Conservation (phyloP, 2,888 invertebrate genomes). For the Clanis bilineata region DNA sequence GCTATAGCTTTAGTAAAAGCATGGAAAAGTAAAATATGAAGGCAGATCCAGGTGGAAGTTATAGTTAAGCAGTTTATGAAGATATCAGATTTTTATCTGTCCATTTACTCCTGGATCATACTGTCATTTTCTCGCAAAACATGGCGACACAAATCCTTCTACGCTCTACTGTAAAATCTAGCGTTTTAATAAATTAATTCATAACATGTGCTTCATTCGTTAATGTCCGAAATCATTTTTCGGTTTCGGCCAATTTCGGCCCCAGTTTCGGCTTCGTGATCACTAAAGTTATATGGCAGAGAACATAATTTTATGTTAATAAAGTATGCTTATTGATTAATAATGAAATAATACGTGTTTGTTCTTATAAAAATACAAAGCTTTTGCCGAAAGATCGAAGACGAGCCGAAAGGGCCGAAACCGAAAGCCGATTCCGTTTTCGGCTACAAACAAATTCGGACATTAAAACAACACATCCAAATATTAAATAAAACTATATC, state of each 20-base stretch:
- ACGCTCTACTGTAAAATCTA: background rate
- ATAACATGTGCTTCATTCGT: background rate
- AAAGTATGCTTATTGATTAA: background rate
- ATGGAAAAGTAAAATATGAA: no score
- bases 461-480: background rate
- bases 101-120: background rate
- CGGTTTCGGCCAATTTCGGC: background rate
- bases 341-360: background rate
- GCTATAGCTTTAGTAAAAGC: no score
- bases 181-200: constrained; percentile 11
- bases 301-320: background rate
- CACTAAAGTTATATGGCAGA: background rate
- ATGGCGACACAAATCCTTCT: background rate
- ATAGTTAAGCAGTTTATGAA: background rate
- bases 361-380: background rate
- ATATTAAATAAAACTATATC: constrained; percentile 6
- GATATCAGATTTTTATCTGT: background rate
- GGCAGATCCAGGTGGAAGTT: no score
- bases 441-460: background rate
- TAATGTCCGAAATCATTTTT: background rate
- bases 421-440: background rate
- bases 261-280: background rate
- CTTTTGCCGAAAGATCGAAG: background rate
- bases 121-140: background rate
- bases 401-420: background rate